phyloP scores from a whole-genome alignment of 2,888 invertebrate genomes.

The Synanthedon myopaeformis region DNA sequence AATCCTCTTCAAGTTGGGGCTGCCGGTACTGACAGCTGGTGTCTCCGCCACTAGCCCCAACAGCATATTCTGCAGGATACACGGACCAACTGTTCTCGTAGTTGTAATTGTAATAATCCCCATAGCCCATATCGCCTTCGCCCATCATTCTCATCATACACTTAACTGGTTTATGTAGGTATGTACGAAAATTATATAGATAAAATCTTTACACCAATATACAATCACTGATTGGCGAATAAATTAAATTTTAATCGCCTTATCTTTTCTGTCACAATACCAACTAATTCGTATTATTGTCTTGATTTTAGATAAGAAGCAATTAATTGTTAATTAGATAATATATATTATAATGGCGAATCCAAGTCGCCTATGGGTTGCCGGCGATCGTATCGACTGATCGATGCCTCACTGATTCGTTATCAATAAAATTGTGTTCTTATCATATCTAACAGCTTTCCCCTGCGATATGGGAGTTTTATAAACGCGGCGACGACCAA shows the following conservation, averaged over 20 bases:
- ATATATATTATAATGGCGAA: neutral
- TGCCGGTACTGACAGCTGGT: conserved; percentile 48
- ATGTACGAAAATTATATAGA: conserved; percentile 6
- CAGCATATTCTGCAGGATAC: conserved; percentile 75
- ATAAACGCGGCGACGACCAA: conserved; percentile 35
- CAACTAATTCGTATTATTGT: conserved; percentile 16
- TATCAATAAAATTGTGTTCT: conserved; percentile 66
- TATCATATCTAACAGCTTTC: conserved; percentile 70
- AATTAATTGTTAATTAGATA: neutral
- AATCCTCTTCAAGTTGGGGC: conserved; percentile 73
- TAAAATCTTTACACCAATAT: neutral
- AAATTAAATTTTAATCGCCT: neutral
- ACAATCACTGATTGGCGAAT: conserved; percentile 10
- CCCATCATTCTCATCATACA: conserved; percentile 66
- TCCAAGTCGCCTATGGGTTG: conserved; percentile 21
- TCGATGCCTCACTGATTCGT: conserved; percentile 54
- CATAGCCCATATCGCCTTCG: conserved; percentile 64
- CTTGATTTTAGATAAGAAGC: neutral
- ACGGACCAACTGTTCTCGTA: conserved; percentile 78
- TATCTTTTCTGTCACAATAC: conserved; percentile 19
- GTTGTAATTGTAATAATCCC: conserved; percentile 65
- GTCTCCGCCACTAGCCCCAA: conserved; percentile 30
- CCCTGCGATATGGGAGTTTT: conserved; percentile 61
- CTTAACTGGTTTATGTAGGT: neutral
- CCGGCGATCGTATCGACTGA: conserved; percentile 54